A percentile compares a stretch with the other conserved stretches of the same genome.
Evolutionary conservation across 2,113 vertebrate species (phyloP).

Genomic region (Psettodes erumei): DNA sequence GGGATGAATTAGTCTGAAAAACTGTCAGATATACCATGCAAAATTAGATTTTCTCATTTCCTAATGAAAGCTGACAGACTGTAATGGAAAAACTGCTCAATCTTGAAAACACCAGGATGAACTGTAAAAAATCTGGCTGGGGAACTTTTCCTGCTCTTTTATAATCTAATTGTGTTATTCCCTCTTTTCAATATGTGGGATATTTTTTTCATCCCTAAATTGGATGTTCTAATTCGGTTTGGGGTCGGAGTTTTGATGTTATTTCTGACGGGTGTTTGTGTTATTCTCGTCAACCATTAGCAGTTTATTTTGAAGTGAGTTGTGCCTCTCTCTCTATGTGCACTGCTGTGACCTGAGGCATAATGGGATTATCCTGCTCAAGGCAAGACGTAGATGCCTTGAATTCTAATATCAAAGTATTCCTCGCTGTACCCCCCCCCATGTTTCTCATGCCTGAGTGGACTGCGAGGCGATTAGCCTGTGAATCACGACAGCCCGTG

Average conservation of each 20-base stretch:
- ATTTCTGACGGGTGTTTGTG: slow-evolving; percentile 68
- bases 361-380: slow-evolving; percentile 78
- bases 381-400: slow-evolving; percentile 64
- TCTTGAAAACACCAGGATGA: slow-evolving; percentile 73
- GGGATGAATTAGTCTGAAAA: slow-evolving; percentile 80
- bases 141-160: slow-evolving; percentile 45
- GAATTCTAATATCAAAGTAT: slow-evolving; percentile 77
- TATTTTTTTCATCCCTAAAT: slow-evolving; percentile 58
- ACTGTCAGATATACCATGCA: slow-evolving; percentile 77
- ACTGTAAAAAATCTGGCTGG: slow-evolving; percentile 58
- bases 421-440: slow-evolving; percentile 60
- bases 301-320: slow-evolving; percentile 75
- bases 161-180: slow-evolving; percentile 60
- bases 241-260: slow-evolving; percentile 62
- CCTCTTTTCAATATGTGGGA: slow-evolving; percentile 63
- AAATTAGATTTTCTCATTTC: slow-evolving; percentile 79
- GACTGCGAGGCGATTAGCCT: slow-evolving; percentile 56
- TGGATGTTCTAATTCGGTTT: slow-evolving; percentile 73
- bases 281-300: slow-evolving; percentile 68
- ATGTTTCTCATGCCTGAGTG: slow-evolving; percentile 67
- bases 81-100: slow-evolving; percentile 78
- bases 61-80: slow-evolving; percentile 80
- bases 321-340: slow-evolving; percentile 47
- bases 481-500: slow-evolving; percentile 59
- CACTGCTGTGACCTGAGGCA: slow-evolving; percentile 68